Evolutionary conservation across 1,140 invertebrate genomes (phyloP).

Genomic region (Rhagoletis zephyria): DNA sequence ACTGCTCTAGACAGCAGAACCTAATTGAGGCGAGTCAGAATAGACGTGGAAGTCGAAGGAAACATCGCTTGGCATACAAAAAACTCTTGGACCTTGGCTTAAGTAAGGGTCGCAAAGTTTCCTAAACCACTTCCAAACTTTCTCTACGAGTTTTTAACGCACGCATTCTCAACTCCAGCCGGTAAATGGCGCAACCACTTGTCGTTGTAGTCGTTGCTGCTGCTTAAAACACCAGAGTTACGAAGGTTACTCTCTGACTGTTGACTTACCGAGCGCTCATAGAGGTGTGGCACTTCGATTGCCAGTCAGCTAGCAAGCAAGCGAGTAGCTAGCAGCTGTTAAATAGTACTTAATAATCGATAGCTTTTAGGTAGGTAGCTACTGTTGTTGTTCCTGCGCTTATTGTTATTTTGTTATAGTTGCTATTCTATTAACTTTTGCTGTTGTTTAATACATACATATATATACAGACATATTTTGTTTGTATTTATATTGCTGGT

Average conservation of each 20-base stretch:
- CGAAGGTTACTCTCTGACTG: neutral
- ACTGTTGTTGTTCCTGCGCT: neutral
- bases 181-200: neutral
- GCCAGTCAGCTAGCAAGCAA: neutral
- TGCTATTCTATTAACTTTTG: constrained; percentile 39
- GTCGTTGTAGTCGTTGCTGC: neutral
- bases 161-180: too few relatives aligned
- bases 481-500: neutral
- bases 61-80: too few relatives aligned
- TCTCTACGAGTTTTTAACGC: too few relatives aligned
- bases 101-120: too few relatives aligned
- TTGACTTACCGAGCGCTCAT: neutral
- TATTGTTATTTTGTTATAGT: neutral
- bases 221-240: neutral
- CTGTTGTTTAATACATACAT: neutral
- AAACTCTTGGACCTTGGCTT: too few relatives aligned
- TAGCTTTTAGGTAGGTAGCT: neutral
- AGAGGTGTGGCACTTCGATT: constrained; percentile 4
- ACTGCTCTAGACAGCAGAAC: too few relatives aligned
- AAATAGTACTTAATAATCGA: neutral
- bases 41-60: too few relatives aligned
- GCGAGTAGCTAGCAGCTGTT: too few relatives aligned
- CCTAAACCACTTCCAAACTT: too few relatives aligned
- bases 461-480: neutral
- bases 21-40: too few relatives aligned